Base-by-base conservation (phyloP, 2,888 invertebrate genomes). In the Cataglyphis livida region DNA sequence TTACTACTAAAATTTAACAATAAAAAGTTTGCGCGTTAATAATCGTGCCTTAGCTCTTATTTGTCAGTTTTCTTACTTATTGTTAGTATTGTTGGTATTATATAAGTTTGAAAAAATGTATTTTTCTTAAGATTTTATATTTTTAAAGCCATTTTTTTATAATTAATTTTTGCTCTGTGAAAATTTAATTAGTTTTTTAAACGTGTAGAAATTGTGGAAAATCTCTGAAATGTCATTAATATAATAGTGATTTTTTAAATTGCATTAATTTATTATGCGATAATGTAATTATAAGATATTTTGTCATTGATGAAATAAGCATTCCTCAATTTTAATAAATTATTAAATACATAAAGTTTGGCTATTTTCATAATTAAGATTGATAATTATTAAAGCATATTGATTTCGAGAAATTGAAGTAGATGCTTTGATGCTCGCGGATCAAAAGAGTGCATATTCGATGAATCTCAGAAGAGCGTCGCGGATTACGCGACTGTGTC, bases 401-500 rank as follows among this genome's bases (percentile, higher is more conserved):
- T 18, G 18, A 57, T 32, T 41, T 78, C 25, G 12, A n/a, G 35
- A 78, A 1, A 18, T 66, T 38, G 18, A 41, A 25, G 21, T n/a
- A 12, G 21, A 35, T n/a, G 38, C 35, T 75, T n/a, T 15, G 18
- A 44, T n/a, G 38, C 35, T 75, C n/a, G 28, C 21, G 18, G 66
- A 75, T 64, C 21, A 62, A 48, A 64, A 48, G 32, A 83, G 61
- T 66, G 68, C 70, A 65, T 65, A 74, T 57, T 61, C 81, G 74
- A 78, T 21, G 74, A 21, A 66, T 84, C 82, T 83, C 81, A 82
- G 82, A 82, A 81, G 85, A 89, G 73, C 68, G 79, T 59, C 76
- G 85, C 68, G 82, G 85, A 82, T 79, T 85, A 86, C 73, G 83
- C 82, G 84, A 75, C 84, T 82, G 85, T 85, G 90, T 90, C 91